Evolutionary conservation across 2,888 invertebrate genomes (phyloP).

Genomic region (Pocota personata): DNA sequence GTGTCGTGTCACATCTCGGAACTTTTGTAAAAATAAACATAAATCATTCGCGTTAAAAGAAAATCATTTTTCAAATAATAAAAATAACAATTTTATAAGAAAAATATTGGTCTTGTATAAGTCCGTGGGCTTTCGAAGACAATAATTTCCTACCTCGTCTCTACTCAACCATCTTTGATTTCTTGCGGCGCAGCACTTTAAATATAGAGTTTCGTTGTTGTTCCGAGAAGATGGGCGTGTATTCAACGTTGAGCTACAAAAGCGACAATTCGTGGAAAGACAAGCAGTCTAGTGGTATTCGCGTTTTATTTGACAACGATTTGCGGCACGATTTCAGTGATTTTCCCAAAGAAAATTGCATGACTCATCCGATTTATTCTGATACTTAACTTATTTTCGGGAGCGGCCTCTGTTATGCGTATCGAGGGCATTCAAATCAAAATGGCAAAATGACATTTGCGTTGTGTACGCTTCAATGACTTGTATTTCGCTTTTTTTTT

Average conservation of each 20-base stretch:
- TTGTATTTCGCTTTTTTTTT: background rate
- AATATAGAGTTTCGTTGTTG: conserved; percentile 52
- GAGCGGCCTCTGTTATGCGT: conserved; percentile 65
- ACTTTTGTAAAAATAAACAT: conserved; percentile 27
- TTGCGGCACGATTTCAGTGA: conserved; percentile 32
- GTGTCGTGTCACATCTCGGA: conserved; percentile 24
- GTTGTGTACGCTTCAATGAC: conserved; percentile 32
- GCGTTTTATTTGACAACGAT: conserved; percentile 55
- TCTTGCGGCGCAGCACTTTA: conserved; percentile 22
- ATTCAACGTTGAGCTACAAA: conserved; percentile 35
- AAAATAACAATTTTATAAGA: background rate
- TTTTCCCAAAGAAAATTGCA: conserved; percentile 22
- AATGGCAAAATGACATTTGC: conserved; percentile 54
- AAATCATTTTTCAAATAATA: conserved; percentile 8
- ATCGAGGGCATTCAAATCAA: conserved; percentile 34
- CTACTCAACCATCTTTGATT: background rate
- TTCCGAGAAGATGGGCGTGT: conserved; percentile 33
- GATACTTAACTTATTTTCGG: conserved; percentile 59
- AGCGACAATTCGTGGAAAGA: conserved; percentile 68
- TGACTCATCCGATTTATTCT: conserved; percentile 46
- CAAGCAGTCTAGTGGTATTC: conserved; percentile 69
- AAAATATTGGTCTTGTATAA: conserved; percentile 8
- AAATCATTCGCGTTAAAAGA: conserved; percentile 5
- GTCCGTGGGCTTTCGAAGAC: conserved; percentile 2
- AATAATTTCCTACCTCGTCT: conserved; percentile 13